These are phyloP conservation scores for Ectemnius lituratus DNA, from an alignment of 2,888 invertebrate genomes.

Conservation along the genomic window DNA sequence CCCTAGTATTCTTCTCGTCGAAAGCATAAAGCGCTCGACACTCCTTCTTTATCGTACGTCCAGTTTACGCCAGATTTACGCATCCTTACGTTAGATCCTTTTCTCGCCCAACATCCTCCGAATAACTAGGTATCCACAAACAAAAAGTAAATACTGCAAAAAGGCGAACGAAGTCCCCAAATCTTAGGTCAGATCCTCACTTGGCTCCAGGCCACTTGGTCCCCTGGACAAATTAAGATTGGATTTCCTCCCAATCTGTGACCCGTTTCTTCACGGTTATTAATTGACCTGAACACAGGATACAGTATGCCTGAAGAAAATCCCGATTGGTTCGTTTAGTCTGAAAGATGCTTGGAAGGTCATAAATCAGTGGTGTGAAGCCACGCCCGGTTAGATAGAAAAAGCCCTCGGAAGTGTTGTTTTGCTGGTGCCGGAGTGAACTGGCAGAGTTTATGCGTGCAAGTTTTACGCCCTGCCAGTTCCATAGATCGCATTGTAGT, in stretches of 20 bases:
- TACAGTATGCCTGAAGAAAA: too few species aligned
- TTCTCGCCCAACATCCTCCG: slow-evolving; percentile 15
- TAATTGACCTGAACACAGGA: too few species aligned
- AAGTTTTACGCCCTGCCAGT: slow-evolving; percentile 46
- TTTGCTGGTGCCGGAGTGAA: neutral
- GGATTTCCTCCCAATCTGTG: too few species aligned
- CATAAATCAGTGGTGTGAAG: too few species aligned
- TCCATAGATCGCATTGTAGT: slow-evolving; percentile 26
- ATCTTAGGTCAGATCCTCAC: neutral
- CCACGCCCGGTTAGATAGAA: too few species aligned
- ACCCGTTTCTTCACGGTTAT: too few species aligned
- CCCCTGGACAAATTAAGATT: too few species aligned
- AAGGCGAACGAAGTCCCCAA: neutral
- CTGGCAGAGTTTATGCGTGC: slow-evolving; percentile 29
- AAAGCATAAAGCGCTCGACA: slow-evolving; percentile 62
- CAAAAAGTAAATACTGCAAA: slow-evolving; percentile 11
- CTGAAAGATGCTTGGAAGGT: too few species aligned
- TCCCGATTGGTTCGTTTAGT: too few species aligned
- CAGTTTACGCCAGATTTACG: slow-evolving; percentile 53
- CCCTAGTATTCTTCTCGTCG: slow-evolving; percentile 65
- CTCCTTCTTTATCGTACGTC: slow-evolving; percentile 59
- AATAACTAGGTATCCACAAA: slow-evolving; percentile 34
- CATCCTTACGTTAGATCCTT: slow-evolving; percentile 24
- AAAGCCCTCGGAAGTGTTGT: too few species aligned
- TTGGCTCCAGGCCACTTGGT: too few species aligned